phyloP scores from a whole-genome alignment of 2,888 invertebrate species.

The Clistopyga incitator region DNA sequence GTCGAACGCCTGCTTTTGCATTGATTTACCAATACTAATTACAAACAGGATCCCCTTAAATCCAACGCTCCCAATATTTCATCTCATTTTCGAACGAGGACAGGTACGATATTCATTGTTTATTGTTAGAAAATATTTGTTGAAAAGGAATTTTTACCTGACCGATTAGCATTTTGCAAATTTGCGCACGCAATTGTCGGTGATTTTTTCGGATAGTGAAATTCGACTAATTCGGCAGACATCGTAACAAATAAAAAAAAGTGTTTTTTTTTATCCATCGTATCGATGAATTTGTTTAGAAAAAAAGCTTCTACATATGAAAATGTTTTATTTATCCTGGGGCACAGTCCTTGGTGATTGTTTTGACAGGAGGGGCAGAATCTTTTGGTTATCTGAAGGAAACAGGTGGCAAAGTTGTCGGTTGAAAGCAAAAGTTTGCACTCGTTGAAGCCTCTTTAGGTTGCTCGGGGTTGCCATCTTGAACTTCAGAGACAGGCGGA shows the following conservation, averaged over 20 bases:
- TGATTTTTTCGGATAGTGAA: too few species aligned
- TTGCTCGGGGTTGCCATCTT: conserved; percentile 49
- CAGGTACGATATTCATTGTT: background rate
- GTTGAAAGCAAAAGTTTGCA: conserved; percentile 31
- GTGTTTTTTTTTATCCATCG: too few species aligned
- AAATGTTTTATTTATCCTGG: too few species aligned
- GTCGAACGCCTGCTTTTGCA: background rate
- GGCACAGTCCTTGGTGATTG: too few species aligned
- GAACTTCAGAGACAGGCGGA: conserved; percentile 47
- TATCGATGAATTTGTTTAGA: too few species aligned
- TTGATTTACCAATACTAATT: background rate
- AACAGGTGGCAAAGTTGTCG: conserved; percentile 19
- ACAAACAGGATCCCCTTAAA: background rate
- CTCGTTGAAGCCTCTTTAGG: conserved; percentile 28
- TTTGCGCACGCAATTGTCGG: too few species aligned
- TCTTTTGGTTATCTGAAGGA: background rate
- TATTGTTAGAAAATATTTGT: background rate
- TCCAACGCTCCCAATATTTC: background rate
- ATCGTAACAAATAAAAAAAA: too few species aligned
- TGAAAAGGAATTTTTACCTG: background rate
- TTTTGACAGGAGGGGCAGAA: too few species aligned
- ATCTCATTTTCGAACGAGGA: background rate
- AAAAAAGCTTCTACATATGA: too few species aligned
- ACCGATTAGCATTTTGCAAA: too few species aligned
- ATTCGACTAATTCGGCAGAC: too few species aligned